Conservation (phyloP, 2,888 invertebrate genomes). For the Orgyia antiqua region DNA sequence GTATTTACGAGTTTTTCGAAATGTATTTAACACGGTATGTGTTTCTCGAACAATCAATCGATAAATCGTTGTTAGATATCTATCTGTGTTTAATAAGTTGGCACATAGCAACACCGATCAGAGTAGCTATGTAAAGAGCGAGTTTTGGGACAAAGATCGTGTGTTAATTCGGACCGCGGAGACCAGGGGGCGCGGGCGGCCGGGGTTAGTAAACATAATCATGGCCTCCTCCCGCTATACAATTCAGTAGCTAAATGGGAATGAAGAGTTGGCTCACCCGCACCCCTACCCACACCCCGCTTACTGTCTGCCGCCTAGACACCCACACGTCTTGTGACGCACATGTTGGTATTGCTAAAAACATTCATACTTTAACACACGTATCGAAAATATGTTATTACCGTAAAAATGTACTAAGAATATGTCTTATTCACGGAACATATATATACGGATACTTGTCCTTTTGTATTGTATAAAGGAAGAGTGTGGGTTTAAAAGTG, state of each 20-base stretch:
- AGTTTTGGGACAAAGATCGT: constrained; percentile 64
- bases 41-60: constrained; percentile 15
- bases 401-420: no score
- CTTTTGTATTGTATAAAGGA: no score
- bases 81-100: constrained; percentile 21
- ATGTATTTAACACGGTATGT: no score
- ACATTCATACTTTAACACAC: constrained; percentile 17
- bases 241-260: constrained; percentile 74
- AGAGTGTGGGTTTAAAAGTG: no score
- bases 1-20: no score
- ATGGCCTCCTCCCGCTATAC: constrained; percentile 69
- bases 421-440: no score
- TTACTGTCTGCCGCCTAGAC: constrained; percentile 45
- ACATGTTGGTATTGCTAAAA: constrained; percentile 40
- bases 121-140: constrained; percentile 36
- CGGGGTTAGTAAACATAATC: constrained; percentile 73
- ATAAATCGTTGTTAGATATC: constrained; percentile 13
- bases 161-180: constrained; percentile 70
- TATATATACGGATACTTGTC: no score
- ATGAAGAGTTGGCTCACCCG: constrained; percentile 62
- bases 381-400: constrained; percentile 12
- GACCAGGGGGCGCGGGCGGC: constrained; percentile 52
- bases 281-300: constrained; percentile 45
- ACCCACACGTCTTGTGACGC: constrained; percentile 61
- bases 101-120: constrained; percentile 39